Evolutionary conservation across 2,797 vertebrate genomes (phyloP), one percentile per base, ranked within the genome.

Genomic region (Melanotaenia pygmaea): DNA sequence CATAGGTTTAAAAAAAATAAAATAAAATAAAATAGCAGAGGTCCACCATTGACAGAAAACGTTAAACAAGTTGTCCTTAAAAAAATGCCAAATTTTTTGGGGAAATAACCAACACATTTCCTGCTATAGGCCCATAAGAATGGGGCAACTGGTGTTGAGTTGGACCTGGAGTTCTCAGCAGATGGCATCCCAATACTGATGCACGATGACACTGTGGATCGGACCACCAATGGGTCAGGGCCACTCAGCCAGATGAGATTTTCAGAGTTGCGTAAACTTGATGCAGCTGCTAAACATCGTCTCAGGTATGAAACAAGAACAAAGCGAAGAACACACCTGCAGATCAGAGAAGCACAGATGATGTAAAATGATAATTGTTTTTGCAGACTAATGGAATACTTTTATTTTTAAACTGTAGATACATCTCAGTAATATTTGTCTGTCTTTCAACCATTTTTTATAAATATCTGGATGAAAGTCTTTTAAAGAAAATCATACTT

Each of bases 171-270:
- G 86, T 99, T 99, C 79, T 96, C 97, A 0, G 93, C 95, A 6
- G 98, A 99, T 0, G 96, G 97, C 0, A 65, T 98, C 68, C 95
- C 98, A 11, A 91, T 99, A 70, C 90, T 99, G 43, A 98, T 99
- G 97, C 98, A 99, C 0, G 98, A 99, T 26, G 95, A 94, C 1
- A 98, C 96, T 0, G 95, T 99, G 0, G 97, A 99, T 26, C 94
- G 97, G 70, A 99, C 95, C 83, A 99, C 97, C 0, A 95, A 97
- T 24, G 97, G 96, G 18, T 94, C 93, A 1, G 98, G 97, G 30
- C 93, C 88, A 0, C 80, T 99, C 74, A 80, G 64, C 83, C 93
- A 96, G 68, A 80, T 97, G 86, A 95, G 73, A 7, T 95, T 96
- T 86, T 93, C 94, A 22, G 95, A 97, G 63, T 32, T 99, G 66